Conservation (phyloP, 2,797 vertebrate species). For the Hipposideros larvatus region DNA sequence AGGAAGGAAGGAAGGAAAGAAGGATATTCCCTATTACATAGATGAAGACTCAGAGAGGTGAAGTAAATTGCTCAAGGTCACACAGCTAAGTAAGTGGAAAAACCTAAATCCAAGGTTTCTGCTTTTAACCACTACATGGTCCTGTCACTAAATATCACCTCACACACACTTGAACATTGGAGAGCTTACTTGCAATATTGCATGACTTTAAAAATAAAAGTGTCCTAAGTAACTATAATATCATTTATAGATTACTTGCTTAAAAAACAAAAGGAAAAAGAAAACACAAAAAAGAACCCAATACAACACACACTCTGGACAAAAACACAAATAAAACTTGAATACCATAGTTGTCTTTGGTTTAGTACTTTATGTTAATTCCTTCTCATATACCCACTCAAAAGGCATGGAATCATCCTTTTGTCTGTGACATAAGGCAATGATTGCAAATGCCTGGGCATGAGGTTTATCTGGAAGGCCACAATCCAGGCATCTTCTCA, state of each 20-base stretch:
- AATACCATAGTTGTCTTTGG: neutral
- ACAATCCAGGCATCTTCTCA: neutral
- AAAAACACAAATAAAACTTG: conserved; percentile 8
- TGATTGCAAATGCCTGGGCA: neutral
- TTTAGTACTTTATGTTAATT: neutral
- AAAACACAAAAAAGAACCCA: neutral
- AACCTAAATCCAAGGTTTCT: neutral
- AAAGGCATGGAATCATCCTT: neutral
- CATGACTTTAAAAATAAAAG: conserved; percentile 29
- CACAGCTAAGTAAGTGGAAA: neutral
- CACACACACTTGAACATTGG: neutral
- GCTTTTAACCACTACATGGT: neutral
- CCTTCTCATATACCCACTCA: neutral
- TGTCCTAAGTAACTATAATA: neutral
- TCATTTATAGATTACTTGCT: conserved; percentile 5
- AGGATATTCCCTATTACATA: neutral
- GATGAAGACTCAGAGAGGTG: neutral
- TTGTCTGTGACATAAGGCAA: neutral
- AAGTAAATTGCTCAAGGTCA: conserved; percentile 22
- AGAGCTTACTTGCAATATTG: conserved; percentile 6
- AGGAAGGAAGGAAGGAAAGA: neutral
- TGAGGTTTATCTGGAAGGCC: neutral
- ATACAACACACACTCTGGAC: neutral
- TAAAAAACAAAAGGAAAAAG: neutral
- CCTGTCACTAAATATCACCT: neutral